Evolutionary conservation across 1,140 invertebrate genomes (phyloP).

Genomic region (Dendrolimus punctatus): DNA sequence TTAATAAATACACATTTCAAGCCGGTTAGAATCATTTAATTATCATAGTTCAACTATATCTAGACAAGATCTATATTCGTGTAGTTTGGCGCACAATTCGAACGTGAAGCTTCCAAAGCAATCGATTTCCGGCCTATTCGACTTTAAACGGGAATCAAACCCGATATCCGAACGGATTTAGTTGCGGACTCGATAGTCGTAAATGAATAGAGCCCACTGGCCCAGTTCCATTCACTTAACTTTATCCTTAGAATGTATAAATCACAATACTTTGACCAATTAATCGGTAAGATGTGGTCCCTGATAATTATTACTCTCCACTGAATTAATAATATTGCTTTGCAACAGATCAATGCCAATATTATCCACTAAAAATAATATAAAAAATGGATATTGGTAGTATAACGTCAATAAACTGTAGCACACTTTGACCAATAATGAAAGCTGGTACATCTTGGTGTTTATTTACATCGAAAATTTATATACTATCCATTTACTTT

Average conservation of each 20-base stretch:
- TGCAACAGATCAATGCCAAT: too few species aligned
- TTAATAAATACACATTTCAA: too few species aligned
- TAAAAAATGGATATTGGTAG: too few species aligned
- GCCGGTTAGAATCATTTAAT: too few species aligned
- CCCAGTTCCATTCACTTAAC: slow-evolving; percentile 31
- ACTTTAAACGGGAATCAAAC: slow-evolving; percentile 67
- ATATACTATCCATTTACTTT: too few species aligned
- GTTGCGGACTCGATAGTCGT: slow-evolving; percentile 47
- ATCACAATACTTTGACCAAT: neutral
- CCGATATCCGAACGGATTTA: slow-evolving; percentile 62
- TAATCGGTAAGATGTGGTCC: neutral
- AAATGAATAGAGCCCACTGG: slow-evolving; percentile 52
- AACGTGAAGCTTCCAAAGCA: slow-evolving; percentile 59
- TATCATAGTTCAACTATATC: too few species aligned
- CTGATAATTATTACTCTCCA: neutral
- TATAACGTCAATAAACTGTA: too few species aligned
- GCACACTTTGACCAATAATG: too few species aligned
- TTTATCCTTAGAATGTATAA: slow-evolving; percentile 17
- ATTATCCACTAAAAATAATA: too few species aligned
- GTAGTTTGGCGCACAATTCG: slow-evolving; percentile 41
- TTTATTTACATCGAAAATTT: too few species aligned
- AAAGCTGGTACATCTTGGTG: too few species aligned
- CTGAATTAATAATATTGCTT: too few species aligned
- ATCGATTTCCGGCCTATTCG: slow-evolving; percentile 70
- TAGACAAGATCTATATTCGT: slow-evolving; percentile 15